Base-by-base conservation (phyloP, 2,888 invertebrate genomes). In the Latheticus oryzae region DNA sequence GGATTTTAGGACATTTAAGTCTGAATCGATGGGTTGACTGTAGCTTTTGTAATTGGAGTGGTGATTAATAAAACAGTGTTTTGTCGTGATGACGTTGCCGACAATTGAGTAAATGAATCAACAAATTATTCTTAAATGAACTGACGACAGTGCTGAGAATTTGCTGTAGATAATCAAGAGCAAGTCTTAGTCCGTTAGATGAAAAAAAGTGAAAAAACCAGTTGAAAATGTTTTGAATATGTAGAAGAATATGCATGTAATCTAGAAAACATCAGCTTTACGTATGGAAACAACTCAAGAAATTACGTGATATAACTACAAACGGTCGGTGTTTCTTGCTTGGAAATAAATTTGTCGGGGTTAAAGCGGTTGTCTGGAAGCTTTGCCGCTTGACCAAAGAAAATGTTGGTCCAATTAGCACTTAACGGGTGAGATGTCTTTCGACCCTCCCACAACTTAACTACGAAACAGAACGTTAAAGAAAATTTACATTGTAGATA, bases 261-360 rank as follows among this genome's bases (percentile, higher is more conserved):
- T 63, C 63, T 63, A 61, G 55, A 61, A 63, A 58, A 61, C 60
- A 63, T 63, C 63, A 61, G 60, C 47, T 58, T 61, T 61, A 59
- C 57, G 58, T 61, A 61, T 63, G 63, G 54, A 50, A 51, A 63
- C 60, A 61, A 63, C 58, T 61, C 58, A 63, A 63, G 58, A 57
- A 60, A 30, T 53, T 63, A 63, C 63, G 63, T 63, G 63, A 63
- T 53, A 24, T 24, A 52, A 58, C 54, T 63, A 51, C 56, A 54
- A 63, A 63, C 52, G 58, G 45, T 17, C 24, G 24, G 33, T 26
- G 37, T 54, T 54, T 35, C 38, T 61, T 52, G 53, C 28, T 30
- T 33, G 40, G 50, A 58, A 52, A 61, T 61, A 63, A 63, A 61
- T 63, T 59, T 57, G 38, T 38, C 52, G 52, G 50, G 42, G 43